Evolutionary conservation across 2,888 invertebrate genomes (phyloP), one percentile per base, ranked within the genome.

Genomic region (Microctonus aethiopoides): DNA sequence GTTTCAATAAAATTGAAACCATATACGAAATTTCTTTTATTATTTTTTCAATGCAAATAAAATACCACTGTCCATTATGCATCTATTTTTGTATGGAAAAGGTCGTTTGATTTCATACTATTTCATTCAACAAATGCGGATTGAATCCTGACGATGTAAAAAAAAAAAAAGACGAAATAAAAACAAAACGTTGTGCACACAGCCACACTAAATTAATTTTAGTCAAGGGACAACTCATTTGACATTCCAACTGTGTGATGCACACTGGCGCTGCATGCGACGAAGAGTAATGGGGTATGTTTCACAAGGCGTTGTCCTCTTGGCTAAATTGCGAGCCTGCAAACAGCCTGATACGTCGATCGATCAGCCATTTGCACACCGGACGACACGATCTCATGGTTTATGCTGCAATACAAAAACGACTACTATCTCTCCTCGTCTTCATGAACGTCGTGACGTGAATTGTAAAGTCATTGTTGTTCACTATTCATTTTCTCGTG

Each of bases 161-260:
- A 11, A 26, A 52, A 52, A 34, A 51, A 32, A 32, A 51, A 64
- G 5, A 22, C 9, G 63, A 10, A 36, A 34, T 26, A 22, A 16
- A 56, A 16, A 6, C 13, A 59, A 20, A 34, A 32, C 20, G 20
- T 10, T 3, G 32, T n/a, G 57, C 26, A 34, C 10, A 57, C 26
- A 34, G 16, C 26, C 46, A 39, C 16, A 59, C 26, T 46, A 70
- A 70, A 70, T 70, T 66, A 70, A 70, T 70, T 70, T 70, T 66
- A 56, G 57, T 61, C 46, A 51, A 41, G 66, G 56, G 41, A 64
- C 39, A 26, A 24, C 65, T 70, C 66, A 70, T 70, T 70, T 70
- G 70, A 70, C 66, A 70, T 70, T 70, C 70, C 56, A 56, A 61
- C 34, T 70, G 59, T 46, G 46, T 34, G 59, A 67, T 59, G 59